These are phyloP conservation scores for Caradrina clavipalpis DNA, from an alignment of 2,888 invertebrate genomes.

Conservation along the genomic window DNA sequence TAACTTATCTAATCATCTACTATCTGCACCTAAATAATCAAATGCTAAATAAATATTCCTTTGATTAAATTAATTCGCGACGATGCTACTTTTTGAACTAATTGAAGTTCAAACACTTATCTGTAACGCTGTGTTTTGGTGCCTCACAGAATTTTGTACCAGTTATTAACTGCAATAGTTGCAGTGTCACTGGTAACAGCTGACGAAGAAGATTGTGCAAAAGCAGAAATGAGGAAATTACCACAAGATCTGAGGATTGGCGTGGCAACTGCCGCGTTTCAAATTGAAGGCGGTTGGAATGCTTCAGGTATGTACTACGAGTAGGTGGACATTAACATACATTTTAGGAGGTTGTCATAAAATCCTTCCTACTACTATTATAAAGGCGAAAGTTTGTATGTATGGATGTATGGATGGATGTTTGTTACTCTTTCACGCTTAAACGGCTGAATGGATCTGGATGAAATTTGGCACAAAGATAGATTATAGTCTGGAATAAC, in stretches of 20 bases:
- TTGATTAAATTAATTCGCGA: conserved; percentile 32
- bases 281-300: conserved; percentile 81
- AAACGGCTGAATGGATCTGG: too few species aligned
- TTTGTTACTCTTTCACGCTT: too few species aligned
- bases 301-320: conserved; percentile 47
- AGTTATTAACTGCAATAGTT: conserved; percentile 19
- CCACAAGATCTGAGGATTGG: conserved; percentile 74
- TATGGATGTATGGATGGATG: too few species aligned
- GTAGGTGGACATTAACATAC: too few species aligned
- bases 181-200: conserved; percentile 17
- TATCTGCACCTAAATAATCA: conserved; percentile 20
- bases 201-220: neutral
- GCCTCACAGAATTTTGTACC: conserved; percentile 5
- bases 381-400: too few species aligned
- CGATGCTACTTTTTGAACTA: neutral
- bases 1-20: conserved; percentile 31
- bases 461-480: too few species aligned
- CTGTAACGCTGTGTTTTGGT: conserved; percentile 5
- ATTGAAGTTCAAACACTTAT: conserved; percentile 5
- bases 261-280: conserved; percentile 78
- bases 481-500: too few species aligned
- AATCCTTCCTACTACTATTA: too few species aligned
- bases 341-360: too few species aligned
- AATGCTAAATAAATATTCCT: neutral
- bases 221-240: conserved; percentile 69